These are phyloP conservation scores for Malurus splendens DNA, from an alignment of 2,797 vertebrate genomes.

Conservation along the genomic window DNA sequence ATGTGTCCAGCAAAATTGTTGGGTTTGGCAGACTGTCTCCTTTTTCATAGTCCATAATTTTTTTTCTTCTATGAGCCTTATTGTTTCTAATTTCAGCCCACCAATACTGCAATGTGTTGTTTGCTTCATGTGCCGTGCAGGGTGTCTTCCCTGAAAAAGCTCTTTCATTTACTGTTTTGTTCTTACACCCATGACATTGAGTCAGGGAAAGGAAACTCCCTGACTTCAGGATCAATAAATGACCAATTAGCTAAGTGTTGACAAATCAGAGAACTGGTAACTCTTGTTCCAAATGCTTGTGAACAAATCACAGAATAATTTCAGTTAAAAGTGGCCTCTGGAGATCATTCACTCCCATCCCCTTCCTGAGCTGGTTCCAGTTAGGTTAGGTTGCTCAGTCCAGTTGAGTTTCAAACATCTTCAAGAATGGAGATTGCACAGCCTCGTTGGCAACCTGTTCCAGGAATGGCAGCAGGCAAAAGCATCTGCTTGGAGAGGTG, in stretches of 20 bases:
- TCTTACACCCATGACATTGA: background rate
- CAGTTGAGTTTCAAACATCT: background rate
- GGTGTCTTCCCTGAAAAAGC: background rate
- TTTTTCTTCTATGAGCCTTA: background rate
- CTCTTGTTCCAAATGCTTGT: background rate
- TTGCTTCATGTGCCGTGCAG: background rate
- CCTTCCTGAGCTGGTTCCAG: background rate
- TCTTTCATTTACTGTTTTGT: background rate
- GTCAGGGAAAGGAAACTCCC: background rate
- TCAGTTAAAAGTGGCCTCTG: background rate
- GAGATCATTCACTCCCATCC: background rate
- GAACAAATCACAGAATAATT: background rate
- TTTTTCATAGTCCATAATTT: background rate
- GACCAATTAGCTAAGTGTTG: background rate
- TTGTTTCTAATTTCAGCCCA: background rate
- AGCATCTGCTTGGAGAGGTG: fast-evolving
- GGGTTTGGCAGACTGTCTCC: background rate
- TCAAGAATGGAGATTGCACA: background rate
- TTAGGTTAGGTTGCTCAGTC: background rate
- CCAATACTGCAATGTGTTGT: background rate
- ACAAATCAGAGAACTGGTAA: background rate
- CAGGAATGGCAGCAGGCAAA: background rate
- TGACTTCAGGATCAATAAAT: background rate
- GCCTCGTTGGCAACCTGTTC: background rate
- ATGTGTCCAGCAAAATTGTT: background rate